Base-by-base conservation (phyloP, 1,140 invertebrate genomes). In the Gonioctena quinquepunctata region DNA sequence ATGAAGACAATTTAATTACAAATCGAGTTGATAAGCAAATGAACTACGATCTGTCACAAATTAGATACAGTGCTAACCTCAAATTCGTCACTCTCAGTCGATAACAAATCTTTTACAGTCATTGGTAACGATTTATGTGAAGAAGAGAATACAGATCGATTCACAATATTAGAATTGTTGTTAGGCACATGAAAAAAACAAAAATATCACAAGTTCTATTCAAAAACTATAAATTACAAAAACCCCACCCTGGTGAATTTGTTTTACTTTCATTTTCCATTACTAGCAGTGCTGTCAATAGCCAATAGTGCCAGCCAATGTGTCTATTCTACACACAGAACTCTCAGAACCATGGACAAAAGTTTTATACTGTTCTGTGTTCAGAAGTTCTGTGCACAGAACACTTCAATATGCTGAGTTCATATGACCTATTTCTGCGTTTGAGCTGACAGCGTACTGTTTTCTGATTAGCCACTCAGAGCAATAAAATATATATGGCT, bases 231-330 rank as follows among this genome's bases (percentile, higher is more conserved):
- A 61, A 64, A 69, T 48, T 54, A 65, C 63, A 61, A 64, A 52
- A 69, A 69, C 68, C 68, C 59, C 68, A 69, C 68, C 68, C 68
- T 62, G 33, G 62, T 62, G 50, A 68, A 63, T 69, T 49, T 26
- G 42, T 70, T 63, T 66, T 64, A 66, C 60, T 62, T 62, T 62
- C 33, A 42, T 42, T 42, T 42, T 42, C 2, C 33, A 42, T 42
- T 42, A 13, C 3, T 3, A 42, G 33, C 16, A 42, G 33, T n/a
- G n/a, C n/a, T n/a, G n/a, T n/a, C n/a, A n/a, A n/a, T n/a, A n/a
- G n/a, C n/a, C n/a, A n/a, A n/a, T n/a, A n/a, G n/a, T n/a, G n/a
- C n/a, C n/a, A n/a, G n/a, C n/a, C n/a, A n/a, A n/a, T n/a, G n/a
- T n/a, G n/a, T n/a, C n/a, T n/a, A n/a, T n/a, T n/a, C n/a, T n/a